phyloP scores from a whole-genome alignment of 2,888 invertebrate genomes.

The Eupelmus urozonus region DNA sequence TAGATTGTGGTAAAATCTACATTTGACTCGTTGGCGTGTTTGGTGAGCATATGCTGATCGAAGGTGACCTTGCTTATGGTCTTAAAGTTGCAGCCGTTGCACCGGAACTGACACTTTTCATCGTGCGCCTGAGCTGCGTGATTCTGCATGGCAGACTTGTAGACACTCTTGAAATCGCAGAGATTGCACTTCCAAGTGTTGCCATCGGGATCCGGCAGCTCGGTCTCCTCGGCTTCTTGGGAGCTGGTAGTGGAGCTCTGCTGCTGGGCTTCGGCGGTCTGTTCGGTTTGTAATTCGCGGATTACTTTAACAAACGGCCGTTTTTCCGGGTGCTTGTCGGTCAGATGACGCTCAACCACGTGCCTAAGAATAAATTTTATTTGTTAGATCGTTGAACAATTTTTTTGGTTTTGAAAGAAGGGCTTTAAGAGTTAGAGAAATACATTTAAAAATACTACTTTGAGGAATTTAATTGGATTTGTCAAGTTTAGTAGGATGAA shows the following conservation, averaged over 20 bases:
- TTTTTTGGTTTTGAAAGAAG: neutral
- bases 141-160: slow-evolving; percentile 80
- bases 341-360: slow-evolving; percentile 83
- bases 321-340: slow-evolving; percentile 81
- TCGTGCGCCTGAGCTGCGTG: slow-evolving; percentile 82
- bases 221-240: slow-evolving; percentile 63
- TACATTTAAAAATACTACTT: too few species aligned
- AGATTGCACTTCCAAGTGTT: slow-evolving; percentile 86
- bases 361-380: too few species aligned
- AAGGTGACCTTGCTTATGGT: slow-evolving; percentile 80
- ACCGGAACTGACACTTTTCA: slow-evolving; percentile 85
- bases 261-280: slow-evolving; percentile 60
- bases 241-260: neutral
- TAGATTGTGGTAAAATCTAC: slow-evolving; percentile 76
- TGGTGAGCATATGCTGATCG: slow-evolving; percentile 81
- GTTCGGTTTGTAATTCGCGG: slow-evolving; percentile 73
- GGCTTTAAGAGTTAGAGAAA: too few species aligned
- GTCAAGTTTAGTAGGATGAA: too few species aligned
- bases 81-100: slow-evolving; percentile 83
- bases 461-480: too few species aligned
- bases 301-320: slow-evolving; percentile 78
- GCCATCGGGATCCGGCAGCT: slow-evolving; percentile 75
- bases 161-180: slow-evolving; percentile 82
- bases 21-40: slow-evolving; percentile 79
- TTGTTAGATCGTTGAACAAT: neutral